These are phyloP conservation scores for Prunella himalayana DNA, from an alignment of 2,113 vertebrate species.

Conservation along the genomic window DNA sequence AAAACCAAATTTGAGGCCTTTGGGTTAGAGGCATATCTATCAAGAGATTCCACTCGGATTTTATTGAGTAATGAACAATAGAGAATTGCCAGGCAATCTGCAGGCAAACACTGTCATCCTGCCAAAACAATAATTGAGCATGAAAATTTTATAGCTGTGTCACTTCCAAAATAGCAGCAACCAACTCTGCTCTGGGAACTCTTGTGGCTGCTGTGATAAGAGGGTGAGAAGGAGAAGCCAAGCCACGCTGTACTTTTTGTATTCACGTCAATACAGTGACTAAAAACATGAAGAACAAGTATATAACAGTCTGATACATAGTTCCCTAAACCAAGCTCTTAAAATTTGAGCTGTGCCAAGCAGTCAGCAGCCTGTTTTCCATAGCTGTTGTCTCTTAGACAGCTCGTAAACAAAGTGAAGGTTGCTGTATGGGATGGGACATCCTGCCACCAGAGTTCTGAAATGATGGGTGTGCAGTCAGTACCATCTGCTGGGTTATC, in stretches of 20 bases:
- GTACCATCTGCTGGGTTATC: background rate
- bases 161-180: slow-evolving; percentile 32
- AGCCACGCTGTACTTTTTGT: background rate
- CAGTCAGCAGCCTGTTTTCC: background rate
- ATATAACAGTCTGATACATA: background rate
- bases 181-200: slow-evolving; percentile 13
- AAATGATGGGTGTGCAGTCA: background rate
- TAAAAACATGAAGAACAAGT: background rate
- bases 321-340: background rate
- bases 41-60: slow-evolving; percentile 39
- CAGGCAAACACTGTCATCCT: background rate
- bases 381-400: background rate
- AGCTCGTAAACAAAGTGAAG: background rate
- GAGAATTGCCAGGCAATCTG: slow-evolving; percentile 49
- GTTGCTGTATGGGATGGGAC: background rate
- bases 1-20: slow-evolving; percentile 16
- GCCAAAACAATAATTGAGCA: slow-evolving; percentile 56
- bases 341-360: background rate
- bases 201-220: background rate
- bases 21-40: background rate
- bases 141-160: slow-evolving; percentile 48
- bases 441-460: background rate
- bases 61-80: slow-evolving; percentile 47
- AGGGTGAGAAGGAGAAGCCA: background rate
- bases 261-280: background rate